Evolutionary conservation across 2,113 vertebrate genomes (phyloP).

Genomic region (Oreotrochilus melanogaster): DNA sequence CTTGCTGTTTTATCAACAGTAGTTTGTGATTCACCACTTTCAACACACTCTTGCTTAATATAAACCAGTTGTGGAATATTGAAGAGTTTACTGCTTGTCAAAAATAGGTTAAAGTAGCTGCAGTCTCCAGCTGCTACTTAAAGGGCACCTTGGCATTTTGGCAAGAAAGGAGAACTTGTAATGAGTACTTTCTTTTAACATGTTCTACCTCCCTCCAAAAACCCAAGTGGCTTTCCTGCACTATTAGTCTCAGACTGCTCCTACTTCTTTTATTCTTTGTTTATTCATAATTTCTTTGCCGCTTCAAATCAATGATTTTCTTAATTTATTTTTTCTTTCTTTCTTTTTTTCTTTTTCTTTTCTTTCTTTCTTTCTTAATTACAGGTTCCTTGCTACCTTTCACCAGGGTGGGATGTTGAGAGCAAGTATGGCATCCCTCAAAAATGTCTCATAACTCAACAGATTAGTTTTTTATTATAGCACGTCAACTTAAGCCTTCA

Average conservation of each 20-base stretch:
- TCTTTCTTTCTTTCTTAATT: neutral
- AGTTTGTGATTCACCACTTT: constrained; percentile 6
- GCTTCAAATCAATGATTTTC: neutral
- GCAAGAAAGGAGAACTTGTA: constrained; percentile 19
- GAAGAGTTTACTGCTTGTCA: constrained; percentile 9
- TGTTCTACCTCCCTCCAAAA: neutral
- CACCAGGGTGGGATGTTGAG: neutral
- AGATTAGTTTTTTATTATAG: neutral
- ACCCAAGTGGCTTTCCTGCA: neutral
- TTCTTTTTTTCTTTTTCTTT: neutral
- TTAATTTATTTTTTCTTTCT: too few relatives aligned
- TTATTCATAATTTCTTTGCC: neutral
- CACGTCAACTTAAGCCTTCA: neutral
- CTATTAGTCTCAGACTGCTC: neutral
- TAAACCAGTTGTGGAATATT: constrained; percentile 19
- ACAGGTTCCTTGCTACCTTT: neutral
- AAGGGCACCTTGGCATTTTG: constrained; percentile 57
- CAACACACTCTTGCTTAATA: neutral
- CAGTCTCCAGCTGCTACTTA: neutral
- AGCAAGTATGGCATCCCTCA: neutral
- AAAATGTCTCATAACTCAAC: neutral
- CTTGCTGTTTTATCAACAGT: neutral
- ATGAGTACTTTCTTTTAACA: neutral
- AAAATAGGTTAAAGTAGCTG: neutral
- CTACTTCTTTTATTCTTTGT: neutral